phyloP scores from a whole-genome alignment of 2,888 invertebrate species.

The Orthosia gothica region DNA sequence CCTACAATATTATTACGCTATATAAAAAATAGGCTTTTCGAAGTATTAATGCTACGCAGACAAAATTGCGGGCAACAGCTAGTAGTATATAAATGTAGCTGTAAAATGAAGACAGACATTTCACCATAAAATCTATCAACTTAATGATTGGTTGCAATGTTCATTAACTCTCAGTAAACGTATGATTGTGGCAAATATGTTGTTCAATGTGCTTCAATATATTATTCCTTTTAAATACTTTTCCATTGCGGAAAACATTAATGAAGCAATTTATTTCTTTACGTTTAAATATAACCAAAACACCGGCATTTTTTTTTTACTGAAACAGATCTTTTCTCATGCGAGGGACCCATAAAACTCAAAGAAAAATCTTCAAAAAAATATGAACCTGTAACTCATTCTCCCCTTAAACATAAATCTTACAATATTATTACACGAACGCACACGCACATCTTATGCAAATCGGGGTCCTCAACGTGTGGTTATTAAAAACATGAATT shows the following conservation, averaged over 20 bases:
- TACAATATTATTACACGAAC: constrained; percentile 27
- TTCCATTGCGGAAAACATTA: neutral
- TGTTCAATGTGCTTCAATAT: neutral
- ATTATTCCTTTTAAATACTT: neutral
- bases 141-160: neutral
- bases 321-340: neutral
- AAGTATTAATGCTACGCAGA: too few relatives aligned
- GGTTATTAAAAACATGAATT: constrained; percentile 71
- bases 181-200: neutral
- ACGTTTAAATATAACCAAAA: neutral
- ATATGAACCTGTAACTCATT: constrained; percentile 19
- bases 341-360: neutral
- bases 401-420: constrained; percentile 39
- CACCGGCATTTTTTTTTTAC: neutral
- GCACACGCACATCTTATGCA: constrained; percentile 62
- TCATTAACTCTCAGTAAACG: neutral
- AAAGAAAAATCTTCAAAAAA: constrained; percentile 5
- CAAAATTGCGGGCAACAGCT: too few relatives aligned
- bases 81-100: neutral
- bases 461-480: constrained; percentile 54
- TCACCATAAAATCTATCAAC: neutral
- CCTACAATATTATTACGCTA: too few relatives aligned
- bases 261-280: neutral
- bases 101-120: neutral
- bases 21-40: too few relatives aligned